Base-by-base conservation (phyloP, 2,797 vertebrate species). In the Phyllotis vaccarum region DNA sequence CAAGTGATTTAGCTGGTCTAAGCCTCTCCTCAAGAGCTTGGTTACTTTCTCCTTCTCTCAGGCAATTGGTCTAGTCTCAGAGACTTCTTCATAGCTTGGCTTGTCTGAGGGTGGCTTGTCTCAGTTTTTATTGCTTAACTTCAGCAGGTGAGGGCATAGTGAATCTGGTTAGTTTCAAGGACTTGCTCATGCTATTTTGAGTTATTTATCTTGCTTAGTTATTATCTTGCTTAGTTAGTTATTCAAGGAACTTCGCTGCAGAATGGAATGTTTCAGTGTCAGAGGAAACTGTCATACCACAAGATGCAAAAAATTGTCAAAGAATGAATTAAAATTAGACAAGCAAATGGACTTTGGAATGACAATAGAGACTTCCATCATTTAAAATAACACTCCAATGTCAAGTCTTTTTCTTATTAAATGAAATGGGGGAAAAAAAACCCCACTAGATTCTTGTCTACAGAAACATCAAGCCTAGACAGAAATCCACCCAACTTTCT, bases 151-250 rank as follows among this genome's bases (percentile, higher is more conserved):
- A 64, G 31, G 83, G 31, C 31, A 34, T 27, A 86, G 21, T 52
- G 62, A 68, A 68, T 37, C 46, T 37, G 83, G 7, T 68, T 49
- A 68, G 62, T 86, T 68, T 68, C 62, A 86, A 68, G 62, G 43
- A 68, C 64, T 86, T 86, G 43, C 62, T 68, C 21, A 86, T 27
- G 62, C 43, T 68, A 68, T 66, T 86, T 68, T 27, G 46, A 86
- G 62, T 86, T 86, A 31, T 86, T 86, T 68, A 68, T n/a, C 43
- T 86, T 86, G 43, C 46, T n/a, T n/a, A n/a, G n/a, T n/a, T n/a
- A n/a, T n/a, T n/a, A n/a, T n/a, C n/a, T n/a, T n/a, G n/a, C n/a
- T n/a, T n/a, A n/a, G n/a, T n/a, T n/a, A n/a, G n/a, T n/a, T 52
- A n/a, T 37, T 52, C 83, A 86, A 86, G 83, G 83, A 37, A 43